Evolutionary conservation across 2,113 vertebrate genomes (phyloP).

Genomic region (Phasianus colchicus): DNA sequence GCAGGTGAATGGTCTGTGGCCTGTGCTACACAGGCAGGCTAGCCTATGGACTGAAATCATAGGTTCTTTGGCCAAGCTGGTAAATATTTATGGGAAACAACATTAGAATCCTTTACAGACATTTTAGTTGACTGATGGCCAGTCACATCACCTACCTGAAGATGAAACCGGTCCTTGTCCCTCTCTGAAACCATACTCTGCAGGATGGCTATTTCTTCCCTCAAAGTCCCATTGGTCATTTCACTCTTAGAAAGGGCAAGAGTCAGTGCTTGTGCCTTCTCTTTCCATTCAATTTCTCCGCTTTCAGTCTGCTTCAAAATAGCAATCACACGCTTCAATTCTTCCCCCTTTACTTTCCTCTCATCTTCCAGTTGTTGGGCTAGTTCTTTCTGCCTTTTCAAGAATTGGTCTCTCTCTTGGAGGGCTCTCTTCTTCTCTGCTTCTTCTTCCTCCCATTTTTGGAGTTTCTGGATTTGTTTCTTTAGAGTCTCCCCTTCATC

Average conservation of each 20-base stretch:
- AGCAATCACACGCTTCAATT: conserved; percentile 40
- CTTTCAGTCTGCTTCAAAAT: conserved; percentile 72
- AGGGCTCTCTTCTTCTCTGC: neutral
- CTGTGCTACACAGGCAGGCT: neutral
- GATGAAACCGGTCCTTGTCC: conserved; percentile 62
- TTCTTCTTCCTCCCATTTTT: conserved; percentile 31
- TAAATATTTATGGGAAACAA: neutral
- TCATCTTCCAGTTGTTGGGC: conserved; percentile 5
- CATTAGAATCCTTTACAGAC: accelerated
- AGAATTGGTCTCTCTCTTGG: neutral
- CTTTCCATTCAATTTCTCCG: conserved; percentile 72
- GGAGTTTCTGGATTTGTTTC: conserved; percentile 24
- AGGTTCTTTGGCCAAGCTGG: neutral
- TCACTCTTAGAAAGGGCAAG: conserved; percentile 66
- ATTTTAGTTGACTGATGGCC: accelerated
- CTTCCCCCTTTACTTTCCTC: conserved; percentile 19
- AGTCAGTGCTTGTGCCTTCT: conserved; percentile 65
- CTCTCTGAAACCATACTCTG: conserved; percentile 67
- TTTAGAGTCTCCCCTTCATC: neutral
- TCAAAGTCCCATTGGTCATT: conserved; percentile 52
- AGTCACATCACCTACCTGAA: conserved; percentile 54
- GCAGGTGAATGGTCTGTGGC: neutral
- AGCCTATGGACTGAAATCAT: neutral
- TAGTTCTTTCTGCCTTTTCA: conserved; percentile 43
- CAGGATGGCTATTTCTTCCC: conserved; percentile 57